Conservation (phyloP, 2,888 invertebrate species). For the Pelosia muscerda region DNA sequence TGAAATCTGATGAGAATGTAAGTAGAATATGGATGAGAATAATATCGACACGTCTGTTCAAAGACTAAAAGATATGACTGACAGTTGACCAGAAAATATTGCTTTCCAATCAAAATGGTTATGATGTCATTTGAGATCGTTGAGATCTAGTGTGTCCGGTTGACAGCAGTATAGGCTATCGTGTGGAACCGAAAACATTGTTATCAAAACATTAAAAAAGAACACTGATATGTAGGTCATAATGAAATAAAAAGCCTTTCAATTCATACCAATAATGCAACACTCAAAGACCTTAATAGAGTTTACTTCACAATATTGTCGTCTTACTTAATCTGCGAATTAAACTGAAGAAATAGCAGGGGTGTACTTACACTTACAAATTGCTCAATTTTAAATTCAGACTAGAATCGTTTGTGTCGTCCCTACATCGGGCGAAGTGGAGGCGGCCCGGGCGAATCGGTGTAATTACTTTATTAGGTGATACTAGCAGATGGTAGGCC, state of each 20-base stretch:
- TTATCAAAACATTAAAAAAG: neutral
- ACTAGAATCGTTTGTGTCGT: conserved; percentile 50
- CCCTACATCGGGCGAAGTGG: conserved; percentile 41
- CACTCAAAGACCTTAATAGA: neutral
- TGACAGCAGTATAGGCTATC: too few species aligned
- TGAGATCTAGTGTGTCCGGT: too few species aligned
- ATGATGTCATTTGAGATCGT: too few species aligned
- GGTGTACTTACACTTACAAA: conserved; percentile 47
- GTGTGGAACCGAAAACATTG: too few species aligned
- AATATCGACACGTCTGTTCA: neutral
- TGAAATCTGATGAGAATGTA: neutral
- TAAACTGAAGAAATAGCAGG: conserved; percentile 29
- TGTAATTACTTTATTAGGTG: conserved; percentile 79
- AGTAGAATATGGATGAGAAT: neutral
- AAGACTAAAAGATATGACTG: neutral
- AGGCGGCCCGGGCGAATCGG: conserved; percentile 45
- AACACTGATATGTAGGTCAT: too few species aligned
- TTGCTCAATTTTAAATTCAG: conserved; percentile 51
- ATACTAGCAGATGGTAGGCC: conserved; percentile 64
- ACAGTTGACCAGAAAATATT: neutral
- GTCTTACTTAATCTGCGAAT: conserved; percentile 30
- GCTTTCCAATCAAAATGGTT: too few species aligned
- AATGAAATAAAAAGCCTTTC: too few species aligned
- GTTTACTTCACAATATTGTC: conserved; percentile 14
- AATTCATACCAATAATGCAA: neutral